Percentiles rank a stretch among this genome's conserved stretches.
phyloP scores from a whole-genome alignment of 2,113 vertebrate species.

The Xiphophorus couchianus region DNA sequence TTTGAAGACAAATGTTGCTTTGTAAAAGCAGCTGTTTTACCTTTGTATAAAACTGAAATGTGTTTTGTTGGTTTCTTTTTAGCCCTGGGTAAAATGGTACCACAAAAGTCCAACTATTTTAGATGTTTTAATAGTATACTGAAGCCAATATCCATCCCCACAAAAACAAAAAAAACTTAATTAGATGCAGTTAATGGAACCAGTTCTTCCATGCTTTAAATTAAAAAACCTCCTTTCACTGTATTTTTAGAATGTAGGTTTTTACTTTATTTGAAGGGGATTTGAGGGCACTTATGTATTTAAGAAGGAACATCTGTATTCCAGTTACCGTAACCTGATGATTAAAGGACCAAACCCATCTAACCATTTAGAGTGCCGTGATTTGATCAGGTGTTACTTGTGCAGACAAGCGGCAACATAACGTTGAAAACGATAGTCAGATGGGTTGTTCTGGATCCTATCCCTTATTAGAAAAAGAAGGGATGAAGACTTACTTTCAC shows the following conservation, averaged over 20 bases:
- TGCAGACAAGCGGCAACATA: conserved; percentile 36
- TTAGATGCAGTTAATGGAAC: background rate
- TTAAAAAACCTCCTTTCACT: too few relatives aligned
- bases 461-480: conserved; percentile 35
- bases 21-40: too few relatives aligned
- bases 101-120: too few relatives aligned
- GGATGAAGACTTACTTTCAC: conserved; percentile 57
- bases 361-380: conserved; percentile 39
- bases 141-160: background rate
- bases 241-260: background rate
- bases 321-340: conserved; percentile 35
- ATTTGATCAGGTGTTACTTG: conserved; percentile 56
- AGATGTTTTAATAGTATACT: too few relatives aligned
- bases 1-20: too few relatives aligned
- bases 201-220: background rate
- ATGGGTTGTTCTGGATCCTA: conserved; percentile 49
- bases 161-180: background rate
- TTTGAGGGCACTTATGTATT: conserved; percentile 26
- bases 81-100: too few relatives aligned
- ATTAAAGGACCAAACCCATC: conserved; percentile 57
- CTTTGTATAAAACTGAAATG: too few relatives aligned
- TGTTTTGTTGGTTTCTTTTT: too few relatives aligned
- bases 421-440: conserved; percentile 12
- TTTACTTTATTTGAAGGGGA: conserved; percentile 4
- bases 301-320: conserved; percentile 56